Evolutionary conservation across 1,140 invertebrate species (phyloP).

Genomic region (Drosophila truncata): DNA sequence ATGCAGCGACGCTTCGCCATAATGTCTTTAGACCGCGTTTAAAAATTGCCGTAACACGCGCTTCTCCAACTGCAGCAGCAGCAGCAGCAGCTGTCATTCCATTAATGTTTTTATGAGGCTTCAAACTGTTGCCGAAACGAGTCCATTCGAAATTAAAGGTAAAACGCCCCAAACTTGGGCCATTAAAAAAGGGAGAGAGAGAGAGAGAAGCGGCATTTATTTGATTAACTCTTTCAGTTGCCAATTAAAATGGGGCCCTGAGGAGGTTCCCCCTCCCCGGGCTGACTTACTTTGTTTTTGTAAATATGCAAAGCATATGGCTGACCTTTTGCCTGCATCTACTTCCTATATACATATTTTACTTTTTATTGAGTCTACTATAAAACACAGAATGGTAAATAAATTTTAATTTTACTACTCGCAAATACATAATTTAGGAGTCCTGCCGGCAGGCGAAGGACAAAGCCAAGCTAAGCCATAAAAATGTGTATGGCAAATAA

Average conservation of each 20-base stretch:
- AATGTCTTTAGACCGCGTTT: slow-evolving; percentile 63
- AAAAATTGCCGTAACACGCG: slow-evolving; percentile 55
- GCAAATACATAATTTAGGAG: slow-evolving; percentile 70
- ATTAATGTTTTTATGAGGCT: slow-evolving; percentile 71
- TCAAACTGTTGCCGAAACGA: slow-evolving; percentile 68
- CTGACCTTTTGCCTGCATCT: slow-evolving; percentile 15
- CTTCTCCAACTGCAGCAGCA: slow-evolving; percentile 37
- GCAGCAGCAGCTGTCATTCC: slow-evolving; percentile 55
- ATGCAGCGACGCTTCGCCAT: slow-evolving; percentile 43
- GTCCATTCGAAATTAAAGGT: slow-evolving; percentile 71
- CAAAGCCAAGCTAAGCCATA: slow-evolving; percentile 73
- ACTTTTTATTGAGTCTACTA: slow-evolving; percentile 59
- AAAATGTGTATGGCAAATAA: slow-evolving; percentile 78
- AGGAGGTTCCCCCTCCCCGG: not conserved
- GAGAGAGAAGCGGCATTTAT: slow-evolving; percentile 53
- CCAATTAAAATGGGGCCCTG: slow-evolving; percentile 58
- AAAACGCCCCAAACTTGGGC: slow-evolving; percentile 55
- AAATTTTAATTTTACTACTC: slow-evolving; percentile 78
- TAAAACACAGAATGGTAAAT: slow-evolving; percentile 57
- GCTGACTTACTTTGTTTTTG: slow-evolving; percentile 5
- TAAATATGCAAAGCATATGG: slow-evolving; percentile 43
- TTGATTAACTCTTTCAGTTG: slow-evolving; percentile 74
- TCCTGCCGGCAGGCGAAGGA: slow-evolving; percentile 27
- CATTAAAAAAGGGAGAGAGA: slow-evolving; percentile 44
- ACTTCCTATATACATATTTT: slow-evolving; percentile 21